These are phyloP conservation scores for Mormyrus iriodes DNA, from an alignment of 2,113 vertebrate genomes.

Conservation along the genomic window DNA sequence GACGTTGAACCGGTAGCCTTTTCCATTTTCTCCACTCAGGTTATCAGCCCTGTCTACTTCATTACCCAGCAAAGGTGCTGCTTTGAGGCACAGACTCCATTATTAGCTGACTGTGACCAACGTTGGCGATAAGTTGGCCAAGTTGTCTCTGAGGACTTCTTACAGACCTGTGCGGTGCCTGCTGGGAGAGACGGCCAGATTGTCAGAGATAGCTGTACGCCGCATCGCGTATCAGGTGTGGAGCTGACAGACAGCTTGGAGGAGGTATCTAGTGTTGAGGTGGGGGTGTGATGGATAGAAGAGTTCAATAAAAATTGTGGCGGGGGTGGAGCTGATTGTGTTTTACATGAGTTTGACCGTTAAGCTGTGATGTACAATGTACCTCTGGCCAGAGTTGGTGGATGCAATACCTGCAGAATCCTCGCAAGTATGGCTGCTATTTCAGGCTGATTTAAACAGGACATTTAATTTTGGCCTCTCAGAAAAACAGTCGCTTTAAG, in stretches of 20 bases:
- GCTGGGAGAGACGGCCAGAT: background rate
- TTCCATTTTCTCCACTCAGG: background rate
- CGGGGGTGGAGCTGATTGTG: background rate
- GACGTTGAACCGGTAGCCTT: background rate
- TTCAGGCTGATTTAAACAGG: conserved; percentile 14
- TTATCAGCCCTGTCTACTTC: background rate
- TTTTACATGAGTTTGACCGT: background rate
- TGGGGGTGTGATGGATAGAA: background rate
- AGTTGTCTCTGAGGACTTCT: background rate
- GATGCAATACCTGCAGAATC: background rate
- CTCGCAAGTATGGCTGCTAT: conserved; percentile 11
- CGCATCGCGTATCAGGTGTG: background rate
- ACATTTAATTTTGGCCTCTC: conserved; percentile 19
- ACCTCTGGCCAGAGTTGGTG: background rate
- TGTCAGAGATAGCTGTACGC: background rate
- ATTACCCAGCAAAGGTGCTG: background rate
- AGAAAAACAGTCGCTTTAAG: conserved; percentile 8
- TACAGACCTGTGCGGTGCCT: background rate
- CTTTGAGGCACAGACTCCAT: background rate
- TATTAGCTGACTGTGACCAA: background rate
- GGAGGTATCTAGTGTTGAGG: background rate
- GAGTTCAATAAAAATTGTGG: background rate
- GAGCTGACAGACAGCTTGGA: background rate
- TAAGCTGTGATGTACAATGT: background rate
- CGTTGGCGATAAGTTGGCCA: background rate